Conservation (phyloP, 2,797 vertebrate genomes). For the Anguilla anguilla region DNA sequence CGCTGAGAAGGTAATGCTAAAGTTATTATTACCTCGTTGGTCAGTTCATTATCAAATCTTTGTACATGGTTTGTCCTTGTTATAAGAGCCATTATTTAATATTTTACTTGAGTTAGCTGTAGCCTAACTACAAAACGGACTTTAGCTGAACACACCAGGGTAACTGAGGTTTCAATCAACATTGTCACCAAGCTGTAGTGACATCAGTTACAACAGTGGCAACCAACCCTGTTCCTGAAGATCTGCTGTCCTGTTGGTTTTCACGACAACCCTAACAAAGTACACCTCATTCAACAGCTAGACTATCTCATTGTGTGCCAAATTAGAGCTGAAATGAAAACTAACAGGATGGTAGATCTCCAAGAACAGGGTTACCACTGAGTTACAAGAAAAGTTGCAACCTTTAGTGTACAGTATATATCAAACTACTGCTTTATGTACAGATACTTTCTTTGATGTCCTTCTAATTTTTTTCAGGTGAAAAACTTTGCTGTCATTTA, state of each 20-base stretch:
- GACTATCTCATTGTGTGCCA: no score
- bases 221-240: no score
- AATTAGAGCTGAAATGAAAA: no score
- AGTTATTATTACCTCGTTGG: background rate
- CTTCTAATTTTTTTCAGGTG: conserved; percentile 72
- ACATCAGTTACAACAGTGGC: no score
- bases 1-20: conserved; percentile 86
- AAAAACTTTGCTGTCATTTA: conserved; percentile 99
- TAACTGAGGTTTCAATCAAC: background rate
- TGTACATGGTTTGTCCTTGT: background rate
- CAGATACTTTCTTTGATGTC: background rate
- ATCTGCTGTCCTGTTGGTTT: no score
- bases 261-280: no score
- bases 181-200: no score
- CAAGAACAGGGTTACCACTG: no score
- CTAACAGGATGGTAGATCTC: no score
- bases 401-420: background rate
- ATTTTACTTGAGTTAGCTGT: no score
- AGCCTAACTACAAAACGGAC: background rate
- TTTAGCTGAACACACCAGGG: background rate
- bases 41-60: background rate
- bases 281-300: no score
- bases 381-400: background rate
- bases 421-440: background rate
- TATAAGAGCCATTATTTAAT: background rate